phyloP scores from a whole-genome alignment of 2,113 vertebrate species.

The Myrmecobius fasciatus region DNA sequence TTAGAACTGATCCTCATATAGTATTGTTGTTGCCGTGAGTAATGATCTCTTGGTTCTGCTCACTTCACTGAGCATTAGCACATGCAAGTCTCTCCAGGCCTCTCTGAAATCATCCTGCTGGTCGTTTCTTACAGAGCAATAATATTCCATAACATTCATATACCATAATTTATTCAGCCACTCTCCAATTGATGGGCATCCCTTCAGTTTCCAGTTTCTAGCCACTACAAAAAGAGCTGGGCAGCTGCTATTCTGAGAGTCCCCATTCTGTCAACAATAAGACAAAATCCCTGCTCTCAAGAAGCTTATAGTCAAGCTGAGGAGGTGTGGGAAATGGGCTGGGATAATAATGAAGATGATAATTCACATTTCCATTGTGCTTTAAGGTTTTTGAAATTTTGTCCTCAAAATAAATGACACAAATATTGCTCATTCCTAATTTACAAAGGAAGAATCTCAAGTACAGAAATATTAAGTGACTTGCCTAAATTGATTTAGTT shows the following conservation, averaged over 20 bases:
- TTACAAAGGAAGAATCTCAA: not conserved
- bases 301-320: not conserved
- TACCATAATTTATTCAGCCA: no score
- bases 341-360: not conserved
- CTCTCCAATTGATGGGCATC: no score
- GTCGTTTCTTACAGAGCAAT: no score
- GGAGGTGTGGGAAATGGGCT: not conserved
- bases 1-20: no score
- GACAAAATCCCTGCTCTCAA: not conserved
- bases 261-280: not conserved
- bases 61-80: no score
- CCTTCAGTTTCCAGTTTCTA: no score
- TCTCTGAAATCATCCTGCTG: no score
- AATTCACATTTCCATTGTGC: not conserved
- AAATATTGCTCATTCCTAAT: not conserved
- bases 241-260: not conserved
- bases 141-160: no score
- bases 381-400: not conserved
- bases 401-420: not conserved
- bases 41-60: no score
- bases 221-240: no score
- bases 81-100: no score
- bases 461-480: not conserved
- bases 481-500: not conserved
- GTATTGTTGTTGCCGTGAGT: no score